Conservation (phyloP, 2,113 vertebrate genomes). For the Sinocyclocheilus rhinocerous region DNA sequence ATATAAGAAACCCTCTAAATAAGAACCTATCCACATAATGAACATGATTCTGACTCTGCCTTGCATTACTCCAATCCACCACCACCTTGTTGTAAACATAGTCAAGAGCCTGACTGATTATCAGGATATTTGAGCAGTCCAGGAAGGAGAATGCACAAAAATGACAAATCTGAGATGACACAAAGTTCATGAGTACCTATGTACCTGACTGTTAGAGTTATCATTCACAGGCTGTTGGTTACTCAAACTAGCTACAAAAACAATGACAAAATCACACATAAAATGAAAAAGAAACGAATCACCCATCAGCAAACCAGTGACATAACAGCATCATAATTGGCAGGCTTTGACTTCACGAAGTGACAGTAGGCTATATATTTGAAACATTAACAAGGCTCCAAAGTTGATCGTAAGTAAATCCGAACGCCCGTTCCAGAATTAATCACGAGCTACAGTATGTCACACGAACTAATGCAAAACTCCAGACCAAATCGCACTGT, state of each 20-base stretch:
- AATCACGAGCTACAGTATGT: slow-evolving; percentile 45
- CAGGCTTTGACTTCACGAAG: slow-evolving; percentile 56
- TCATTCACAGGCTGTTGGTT: slow-evolving; percentile 58
- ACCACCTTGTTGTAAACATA: slow-evolving; percentile 72
- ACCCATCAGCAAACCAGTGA: slow-evolving; percentile 59
- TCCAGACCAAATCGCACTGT: slow-evolving; percentile 63
- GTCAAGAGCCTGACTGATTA: slow-evolving; percentile 71
- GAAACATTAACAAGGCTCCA: slow-evolving; percentile 67
- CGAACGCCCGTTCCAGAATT: slow-evolving; percentile 60
- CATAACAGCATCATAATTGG: slow-evolving; percentile 55
- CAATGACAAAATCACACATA: slow-evolving; percentile 48
- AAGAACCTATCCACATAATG: slow-evolving; percentile 50
- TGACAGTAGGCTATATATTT: slow-evolving; percentile 50
- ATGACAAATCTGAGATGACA: slow-evolving; percentile 62
- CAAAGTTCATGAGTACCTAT: slow-evolving; percentile 46
- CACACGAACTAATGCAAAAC: slow-evolving; percentile 60
- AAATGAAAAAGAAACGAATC: slow-evolving; percentile 50
- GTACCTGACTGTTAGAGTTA: slow-evolving; percentile 55
- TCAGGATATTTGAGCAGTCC: slow-evolving; percentile 63
- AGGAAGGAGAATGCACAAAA: slow-evolving; percentile 48
- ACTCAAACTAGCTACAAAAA: slow-evolving; percentile 64
- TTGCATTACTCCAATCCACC: slow-evolving; percentile 64
- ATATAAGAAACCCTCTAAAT: slow-evolving; percentile 49
- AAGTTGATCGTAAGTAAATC: slow-evolving; percentile 55
- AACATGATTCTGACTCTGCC: slow-evolving; percentile 59